phyloP scores from a whole-genome alignment of 2,888 invertebrate species.

The Melipona beecheii region DNA sequence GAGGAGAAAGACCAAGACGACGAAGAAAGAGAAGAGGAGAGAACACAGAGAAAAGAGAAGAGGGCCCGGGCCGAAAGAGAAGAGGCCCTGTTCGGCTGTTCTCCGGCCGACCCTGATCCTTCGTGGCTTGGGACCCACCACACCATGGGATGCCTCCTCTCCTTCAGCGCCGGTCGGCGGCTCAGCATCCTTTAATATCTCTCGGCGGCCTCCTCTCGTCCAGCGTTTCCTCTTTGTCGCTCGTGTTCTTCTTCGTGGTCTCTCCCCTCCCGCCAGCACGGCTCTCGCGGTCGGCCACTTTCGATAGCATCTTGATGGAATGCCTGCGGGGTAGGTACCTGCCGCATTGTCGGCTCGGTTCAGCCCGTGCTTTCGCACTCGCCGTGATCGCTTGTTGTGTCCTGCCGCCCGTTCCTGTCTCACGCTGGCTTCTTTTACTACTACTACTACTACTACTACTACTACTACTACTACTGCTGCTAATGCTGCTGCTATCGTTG shows the following conservation, averaged over 20 bases:
- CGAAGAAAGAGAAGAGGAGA: background rate
- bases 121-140: constrained; percentile 74
- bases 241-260: constrained; percentile 33
- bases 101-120: constrained; percentile 68
- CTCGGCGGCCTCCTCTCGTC: constrained; percentile 72
- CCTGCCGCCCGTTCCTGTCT: background rate
- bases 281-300: constrained; percentile 64
- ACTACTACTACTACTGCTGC: background rate
- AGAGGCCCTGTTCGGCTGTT: constrained; percentile 31
- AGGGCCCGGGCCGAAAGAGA: constrained; percentile 35
- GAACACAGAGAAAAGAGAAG: background rate
- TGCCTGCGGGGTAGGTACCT: constrained; percentile 81
- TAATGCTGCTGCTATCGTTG: background rate
- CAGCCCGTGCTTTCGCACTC: constrained; percentile 61
- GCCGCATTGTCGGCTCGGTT: constrained; percentile 79
- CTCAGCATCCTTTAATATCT: constrained; percentile 80
- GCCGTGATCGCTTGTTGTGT: constrained; percentile 43
- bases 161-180: constrained; percentile 66
- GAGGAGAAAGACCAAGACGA: background rate
- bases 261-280: constrained; percentile 41
- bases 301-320: constrained; percentile 83
- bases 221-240: constrained; percentile 54
- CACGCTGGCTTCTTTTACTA: background rate
- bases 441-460: background rate
- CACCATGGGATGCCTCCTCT: constrained; percentile 73